phyloP scores from a whole-genome alignment of 2,113 vertebrate species.

The Eonycteris spelaea region DNA sequence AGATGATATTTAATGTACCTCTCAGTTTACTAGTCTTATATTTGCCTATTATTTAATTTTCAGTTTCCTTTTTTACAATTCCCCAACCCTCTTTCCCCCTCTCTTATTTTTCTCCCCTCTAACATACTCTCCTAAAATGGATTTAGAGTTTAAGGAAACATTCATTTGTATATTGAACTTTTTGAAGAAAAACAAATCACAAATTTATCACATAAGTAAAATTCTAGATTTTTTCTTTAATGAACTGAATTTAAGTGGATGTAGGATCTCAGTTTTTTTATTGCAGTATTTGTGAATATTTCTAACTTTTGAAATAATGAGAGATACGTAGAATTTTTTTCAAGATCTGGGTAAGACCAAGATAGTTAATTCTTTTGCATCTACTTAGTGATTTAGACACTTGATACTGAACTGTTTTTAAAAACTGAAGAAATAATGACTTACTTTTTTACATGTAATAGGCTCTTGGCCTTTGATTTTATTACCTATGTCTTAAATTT shows the following conservation, averaged over 20 bases:
- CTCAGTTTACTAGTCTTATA: not conserved
- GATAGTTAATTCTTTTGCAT: not conserved
- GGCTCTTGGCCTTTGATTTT: not conserved
- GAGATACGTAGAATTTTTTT: not conserved
- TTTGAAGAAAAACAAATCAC: slow-evolving; percentile 14
- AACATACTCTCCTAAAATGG: not conserved
- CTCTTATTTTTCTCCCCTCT: not conserved
- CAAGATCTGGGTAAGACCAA: not conserved
- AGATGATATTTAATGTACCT: not conserved
- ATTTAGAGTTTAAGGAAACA: slow-evolving; percentile 29
- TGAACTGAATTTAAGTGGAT: not conserved
- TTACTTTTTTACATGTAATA: not conserved
- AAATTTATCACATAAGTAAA: not conserved
- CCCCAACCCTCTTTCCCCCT: not conserved
- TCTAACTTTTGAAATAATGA: slow-evolving; percentile 41
- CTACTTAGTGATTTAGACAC: not conserved
- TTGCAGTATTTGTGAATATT: slow-evolving; percentile 31
- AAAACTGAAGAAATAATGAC: not conserved
- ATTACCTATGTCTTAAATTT: slow-evolving; percentile 37
- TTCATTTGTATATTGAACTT: not conserved
- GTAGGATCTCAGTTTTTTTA: slow-evolving; percentile 1
- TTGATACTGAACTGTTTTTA: slow-evolving; percentile 1
- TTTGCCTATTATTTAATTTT: not conserved
- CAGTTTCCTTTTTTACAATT: not conserved
- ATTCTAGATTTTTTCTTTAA: not conserved